These are phyloP conservation scores for Cotesia glomerata DNA, from an alignment of 1,140 invertebrate genomes.

Conservation along the genomic window DNA sequence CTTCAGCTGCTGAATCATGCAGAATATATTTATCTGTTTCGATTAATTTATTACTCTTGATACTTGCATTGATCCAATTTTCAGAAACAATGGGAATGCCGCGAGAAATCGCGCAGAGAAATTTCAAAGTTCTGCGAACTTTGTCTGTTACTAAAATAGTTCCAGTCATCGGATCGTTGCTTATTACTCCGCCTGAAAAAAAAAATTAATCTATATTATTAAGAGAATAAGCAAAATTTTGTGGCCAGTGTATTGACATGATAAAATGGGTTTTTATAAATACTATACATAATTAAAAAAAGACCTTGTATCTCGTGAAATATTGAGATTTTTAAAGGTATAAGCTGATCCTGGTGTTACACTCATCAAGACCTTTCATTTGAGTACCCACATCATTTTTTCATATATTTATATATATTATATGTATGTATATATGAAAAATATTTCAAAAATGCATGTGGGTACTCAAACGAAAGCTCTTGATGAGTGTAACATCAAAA, in stretches of 20 bases:
- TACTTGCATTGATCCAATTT: constrained; percentile 57
- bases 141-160: constrained; percentile 63
- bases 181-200: constrained; percentile 53
- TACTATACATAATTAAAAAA: too few relatives aligned
- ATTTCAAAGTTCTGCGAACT: constrained; percentile 62
- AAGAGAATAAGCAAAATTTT: not conserved
- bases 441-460: too few relatives aligned
- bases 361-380: too few relatives aligned
- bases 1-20: constrained; percentile 56
- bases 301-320: too few relatives aligned
- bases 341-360: too few relatives aligned
- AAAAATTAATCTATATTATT: constrained; percentile 15
- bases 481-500: too few relatives aligned
- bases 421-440: too few relatives aligned
- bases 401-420: too few relatives aligned
- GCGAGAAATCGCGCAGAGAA: constrained; percentile 58
- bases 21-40: constrained; percentile 56
- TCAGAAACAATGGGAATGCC: constrained; percentile 60
- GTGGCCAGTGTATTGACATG: not conserved
- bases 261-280: too few relatives aligned
- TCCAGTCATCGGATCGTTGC: constrained; percentile 50
- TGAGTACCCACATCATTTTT: too few relatives aligned
- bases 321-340: too few relatives aligned
- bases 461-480: too few relatives aligned
- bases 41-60: constrained; percentile 42